Conservation (phyloP, 2,113 vertebrate genomes). For the Pluvianellus socialis region DNA sequence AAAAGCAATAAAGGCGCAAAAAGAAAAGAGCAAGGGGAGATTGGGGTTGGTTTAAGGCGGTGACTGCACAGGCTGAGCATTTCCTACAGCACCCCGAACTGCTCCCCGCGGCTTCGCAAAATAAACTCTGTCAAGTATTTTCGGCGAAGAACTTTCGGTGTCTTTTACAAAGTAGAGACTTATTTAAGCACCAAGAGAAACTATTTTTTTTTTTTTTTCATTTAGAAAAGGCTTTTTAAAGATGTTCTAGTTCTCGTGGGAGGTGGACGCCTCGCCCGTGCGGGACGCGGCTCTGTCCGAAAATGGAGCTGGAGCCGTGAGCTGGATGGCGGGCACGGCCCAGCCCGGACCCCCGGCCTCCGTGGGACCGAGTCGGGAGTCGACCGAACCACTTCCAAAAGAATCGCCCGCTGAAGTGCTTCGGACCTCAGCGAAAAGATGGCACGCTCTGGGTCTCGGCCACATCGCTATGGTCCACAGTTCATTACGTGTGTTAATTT, state of each 20-base stretch:
- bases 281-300: not conserved
- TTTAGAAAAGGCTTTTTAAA: not conserved
- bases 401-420: not conserved
- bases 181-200: not conserved
- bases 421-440: not conserved
- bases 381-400: not conserved
- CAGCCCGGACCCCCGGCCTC: not conserved
- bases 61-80: not conserved
- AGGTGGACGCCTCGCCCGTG: not conserved
- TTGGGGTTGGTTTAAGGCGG: not conserved
- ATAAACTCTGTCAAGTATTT: not conserved
- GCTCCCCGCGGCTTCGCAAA: not conserved
- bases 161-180: not conserved
- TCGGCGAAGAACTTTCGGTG: not conserved
- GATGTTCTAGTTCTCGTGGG: not conserved
- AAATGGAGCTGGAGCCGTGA: not conserved
- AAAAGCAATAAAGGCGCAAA: constrained; percentile 6
- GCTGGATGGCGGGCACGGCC: no score
- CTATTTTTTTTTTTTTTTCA: no score
- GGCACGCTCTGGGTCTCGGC: no score
- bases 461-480: accelerated
- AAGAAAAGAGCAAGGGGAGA: not conserved
- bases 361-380: not conserved
- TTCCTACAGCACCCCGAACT: not conserved
- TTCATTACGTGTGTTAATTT: not conserved